These are phyloP conservation scores for Neelides folsomi DNA, from an alignment of 2,888 invertebrate species.

Conservation along the genomic window DNA sequence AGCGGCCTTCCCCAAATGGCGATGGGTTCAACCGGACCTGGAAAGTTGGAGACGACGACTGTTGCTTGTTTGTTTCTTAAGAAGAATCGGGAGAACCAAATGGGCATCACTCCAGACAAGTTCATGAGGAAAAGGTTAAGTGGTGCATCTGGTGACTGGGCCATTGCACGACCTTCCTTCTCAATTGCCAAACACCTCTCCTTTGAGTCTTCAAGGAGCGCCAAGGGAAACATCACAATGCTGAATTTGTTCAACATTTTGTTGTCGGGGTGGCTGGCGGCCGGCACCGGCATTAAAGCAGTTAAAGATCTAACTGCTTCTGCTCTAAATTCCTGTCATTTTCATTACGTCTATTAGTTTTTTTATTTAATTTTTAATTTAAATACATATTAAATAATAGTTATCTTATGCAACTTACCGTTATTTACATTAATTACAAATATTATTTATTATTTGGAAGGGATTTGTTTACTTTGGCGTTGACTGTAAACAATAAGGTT, in stretches of 20 bases:
- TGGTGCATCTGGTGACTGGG: conserved; percentile 22
- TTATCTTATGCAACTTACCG: too few relatives aligned
- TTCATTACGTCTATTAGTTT: too few relatives aligned
- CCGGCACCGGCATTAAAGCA: conserved; percentile 25
- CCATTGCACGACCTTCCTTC: conserved; percentile 13
- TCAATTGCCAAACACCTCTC: conserved; percentile 17
- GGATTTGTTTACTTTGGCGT: too few relatives aligned
- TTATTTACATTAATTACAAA: too few relatives aligned
- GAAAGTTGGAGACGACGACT: conserved; percentile 26
- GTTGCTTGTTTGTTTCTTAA: conserved; percentile 24
- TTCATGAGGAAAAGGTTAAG: conserved; percentile 25
- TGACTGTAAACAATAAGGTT: too few relatives aligned
- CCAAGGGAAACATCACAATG: conserved; percentile 19
- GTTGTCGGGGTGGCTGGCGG: conserved; percentile 27
- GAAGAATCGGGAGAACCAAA: conserved; percentile 19
- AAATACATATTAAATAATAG: too few relatives aligned
- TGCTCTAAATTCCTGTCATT: conserved; percentile 7
- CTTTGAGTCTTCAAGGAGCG: conserved; percentile 12
- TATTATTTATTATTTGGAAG: too few relatives aligned
- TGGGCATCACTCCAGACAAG: conserved; percentile 20
- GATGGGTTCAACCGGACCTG: conserved; percentile 18
- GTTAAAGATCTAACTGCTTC: conserved; percentile 14
- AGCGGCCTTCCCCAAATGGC: conserved; percentile 20
- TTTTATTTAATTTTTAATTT: too few relatives aligned
- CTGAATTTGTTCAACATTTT: conserved; percentile 27